Evolutionary conservation across 1,140 invertebrate genomes (phyloP).

Genomic region (Phenacoccus solenopsis): DNA sequence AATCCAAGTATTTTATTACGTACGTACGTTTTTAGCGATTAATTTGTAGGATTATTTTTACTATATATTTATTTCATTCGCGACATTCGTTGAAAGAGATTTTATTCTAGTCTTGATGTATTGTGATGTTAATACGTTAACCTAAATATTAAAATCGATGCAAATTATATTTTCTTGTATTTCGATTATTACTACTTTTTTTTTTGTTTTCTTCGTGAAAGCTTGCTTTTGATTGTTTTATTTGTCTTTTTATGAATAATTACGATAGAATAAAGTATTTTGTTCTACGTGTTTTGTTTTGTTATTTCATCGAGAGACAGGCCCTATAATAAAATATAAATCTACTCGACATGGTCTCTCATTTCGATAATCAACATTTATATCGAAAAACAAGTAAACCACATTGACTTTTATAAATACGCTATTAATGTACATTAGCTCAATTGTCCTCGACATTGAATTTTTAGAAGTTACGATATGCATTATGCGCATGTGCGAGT

Average conservation of each 20-base stretch:
- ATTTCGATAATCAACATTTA: too few relatives aligned
- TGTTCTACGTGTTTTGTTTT: not conserved
- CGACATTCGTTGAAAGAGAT: not conserved
- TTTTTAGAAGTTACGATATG: too few relatives aligned
- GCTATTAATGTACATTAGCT: too few relatives aligned
- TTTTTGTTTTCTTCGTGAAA: not conserved
- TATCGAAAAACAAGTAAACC: too few relatives aligned
- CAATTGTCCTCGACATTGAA: too few relatives aligned
- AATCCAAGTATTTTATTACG: not conserved
- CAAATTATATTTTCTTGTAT: not conserved
- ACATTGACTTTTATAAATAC: too few relatives aligned
- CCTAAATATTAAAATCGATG: not conserved
- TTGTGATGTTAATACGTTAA: slow-evolving; percentile 12
- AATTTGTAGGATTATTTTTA: not conserved
- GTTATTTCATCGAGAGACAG: not conserved
- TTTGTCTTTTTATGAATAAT: not conserved
- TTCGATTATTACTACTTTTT: too few relatives aligned
- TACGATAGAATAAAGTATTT: not conserved
- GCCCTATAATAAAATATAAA: too few relatives aligned
- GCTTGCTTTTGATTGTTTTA: not conserved
- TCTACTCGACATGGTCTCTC: too few relatives aligned
- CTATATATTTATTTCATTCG: not conserved
- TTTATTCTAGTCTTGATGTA: slow-evolving; percentile 14
- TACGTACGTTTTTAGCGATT: not conserved
- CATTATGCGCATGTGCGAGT: too few relatives aligned